Conservation (phyloP, 2,797 vertebrate species). For the Chanos chanos region DNA sequence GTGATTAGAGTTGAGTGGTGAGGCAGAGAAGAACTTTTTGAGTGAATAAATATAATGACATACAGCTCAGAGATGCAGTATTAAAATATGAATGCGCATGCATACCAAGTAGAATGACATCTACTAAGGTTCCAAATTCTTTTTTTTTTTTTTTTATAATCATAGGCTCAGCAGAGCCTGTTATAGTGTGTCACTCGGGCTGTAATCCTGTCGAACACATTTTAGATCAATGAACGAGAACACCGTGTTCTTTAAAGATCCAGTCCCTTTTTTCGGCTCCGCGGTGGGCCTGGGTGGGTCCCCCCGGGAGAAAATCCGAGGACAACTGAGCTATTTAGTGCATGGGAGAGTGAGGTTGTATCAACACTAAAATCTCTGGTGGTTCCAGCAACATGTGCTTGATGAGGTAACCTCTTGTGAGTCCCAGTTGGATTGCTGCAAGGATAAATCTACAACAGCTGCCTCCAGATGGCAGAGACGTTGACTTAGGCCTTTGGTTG, state of each 20-base stretch:
- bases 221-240: constrained; percentile 15
- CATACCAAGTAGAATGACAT: no score
- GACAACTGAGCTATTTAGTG: constrained; percentile 13
- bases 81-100: no score
- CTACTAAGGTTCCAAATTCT: no score
- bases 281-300: not conserved
- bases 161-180: not conserved
- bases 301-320: not conserved
- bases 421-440: constrained; percentile 36
- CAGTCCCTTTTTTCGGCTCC: constrained; percentile 6
- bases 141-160: not conserved
- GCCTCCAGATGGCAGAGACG: constrained; percentile 47
- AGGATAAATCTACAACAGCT: constrained; percentile 54
- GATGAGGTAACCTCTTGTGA: constrained; percentile 56
- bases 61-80: no score
- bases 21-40: no score
- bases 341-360: constrained; percentile 27
- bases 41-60: no score
- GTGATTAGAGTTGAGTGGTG: no score
- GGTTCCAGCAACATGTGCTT: constrained; percentile 17
- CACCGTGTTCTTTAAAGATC: not conserved
- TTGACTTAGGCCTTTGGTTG: constrained; percentile 50
- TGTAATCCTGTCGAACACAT: not conserved
- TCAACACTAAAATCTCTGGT: constrained; percentile 42
- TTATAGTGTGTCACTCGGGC: no score